Base-by-base conservation (phyloP, 2,888 invertebrate species). In the Fragum fragum region DNA sequence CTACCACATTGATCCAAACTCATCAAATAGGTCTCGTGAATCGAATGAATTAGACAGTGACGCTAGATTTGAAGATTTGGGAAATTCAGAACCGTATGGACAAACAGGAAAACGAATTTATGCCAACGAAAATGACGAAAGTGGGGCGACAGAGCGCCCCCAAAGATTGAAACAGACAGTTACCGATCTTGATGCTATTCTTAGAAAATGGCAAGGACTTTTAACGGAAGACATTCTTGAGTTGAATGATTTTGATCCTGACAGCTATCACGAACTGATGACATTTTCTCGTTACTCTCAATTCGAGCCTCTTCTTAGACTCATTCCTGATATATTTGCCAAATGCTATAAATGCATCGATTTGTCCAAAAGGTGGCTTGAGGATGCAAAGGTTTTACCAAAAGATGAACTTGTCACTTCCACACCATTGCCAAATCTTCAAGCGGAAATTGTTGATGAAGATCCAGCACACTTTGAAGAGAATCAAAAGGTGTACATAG, bases 341-440 rank as follows among this genome's bases (percentile, higher is more conserved):
- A 93, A 93, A 80, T 91, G 91, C 63, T 91, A 90, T 79, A 93
- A 92, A 75, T 89, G 91, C 18, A 85, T 92, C 21, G 92, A 93
- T 72, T 81, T 93, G 23, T 90, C 91, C 18, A 91, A 92, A 76
- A 83, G 89, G 28, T 93, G 93, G 93, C 86, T 91, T 79, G 83
- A 81, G 7, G 83, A 74, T 26, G 74, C 83, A 11, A 83, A 83
- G 21, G 47, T 81, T 32, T 90, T 71, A 85, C 88, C 53, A 76
- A 86, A 74, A 86, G 88, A 81, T 73, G 68, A 70, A 3, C 80
- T 75, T 16, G 23, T 70, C 3, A 57, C 57, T 1, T 42, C 47
- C 28, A 26, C 53, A 16, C 53, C 39, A 42, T 3, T 73, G 23
- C 66, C 66, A 18, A 42, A 66, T 9, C 14, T 66, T 21, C 42